A percentile compares a stretch with the other conserved stretches of the same genome.
phyloP scores from a whole-genome alignment of 1,140 invertebrate genomes.

The Metaphire vulgaris region DNA sequence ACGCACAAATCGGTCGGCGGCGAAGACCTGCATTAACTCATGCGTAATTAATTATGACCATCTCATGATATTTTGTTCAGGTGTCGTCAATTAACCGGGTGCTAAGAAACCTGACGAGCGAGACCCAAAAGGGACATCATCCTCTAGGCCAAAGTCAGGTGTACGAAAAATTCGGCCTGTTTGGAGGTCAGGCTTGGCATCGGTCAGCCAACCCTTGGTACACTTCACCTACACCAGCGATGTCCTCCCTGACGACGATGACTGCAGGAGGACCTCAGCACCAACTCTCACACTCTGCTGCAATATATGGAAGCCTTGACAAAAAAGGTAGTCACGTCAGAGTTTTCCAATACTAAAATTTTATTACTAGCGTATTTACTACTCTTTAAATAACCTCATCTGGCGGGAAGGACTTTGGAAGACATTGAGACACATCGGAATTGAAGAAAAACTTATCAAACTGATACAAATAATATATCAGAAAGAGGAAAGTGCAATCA shows the following conservation, averaged over 20 bases:
- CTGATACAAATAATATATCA: too few relatives aligned
- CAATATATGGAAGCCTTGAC: constrained; percentile 55
- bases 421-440: too few relatives aligned
- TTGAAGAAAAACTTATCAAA: too few relatives aligned
- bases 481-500: too few relatives aligned
- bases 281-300: constrained; percentile 49
- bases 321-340: constrained; percentile 67
- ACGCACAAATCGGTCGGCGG: too few relatives aligned
- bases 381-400: too few relatives aligned
- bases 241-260: constrained; percentile 40
- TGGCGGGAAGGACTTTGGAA: too few relatives aligned
- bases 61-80: constrained; percentile 56
- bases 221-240: constrained; percentile 54
- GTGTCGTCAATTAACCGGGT: constrained; percentile 99
- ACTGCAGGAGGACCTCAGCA: constrained; percentile 43
- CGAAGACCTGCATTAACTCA: too few relatives aligned
- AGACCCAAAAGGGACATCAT: constrained; percentile 61
- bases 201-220: constrained; percentile 62
- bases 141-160: constrained; percentile 63
- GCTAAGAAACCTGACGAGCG: constrained; percentile 88
- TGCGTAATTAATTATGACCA: too few relatives aligned
- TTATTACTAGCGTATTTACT: too few relatives aligned
- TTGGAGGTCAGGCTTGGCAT: constrained; percentile 83
- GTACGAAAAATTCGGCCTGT: constrained; percentile 91
- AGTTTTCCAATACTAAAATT: too few relatives aligned